Conservation (phyloP, 2,113 vertebrate species). For the Saguinus midas region DNA sequence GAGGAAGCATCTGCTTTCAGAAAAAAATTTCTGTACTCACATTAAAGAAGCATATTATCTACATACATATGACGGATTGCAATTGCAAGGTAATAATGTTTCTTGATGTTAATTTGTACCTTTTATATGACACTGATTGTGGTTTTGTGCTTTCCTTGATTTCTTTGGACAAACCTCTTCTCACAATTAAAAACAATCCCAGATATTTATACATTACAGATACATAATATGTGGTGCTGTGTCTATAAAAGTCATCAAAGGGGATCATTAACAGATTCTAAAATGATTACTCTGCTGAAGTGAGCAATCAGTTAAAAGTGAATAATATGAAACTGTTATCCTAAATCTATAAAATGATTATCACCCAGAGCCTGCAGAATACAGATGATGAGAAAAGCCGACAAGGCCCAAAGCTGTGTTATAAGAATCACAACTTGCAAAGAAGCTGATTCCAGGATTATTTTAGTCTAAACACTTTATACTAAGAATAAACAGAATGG, state of each 20-base stretch:
- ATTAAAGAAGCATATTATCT: constrained; percentile 62
- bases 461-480: not conserved
- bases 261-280: constrained; percentile 69
- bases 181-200: constrained; percentile 46
- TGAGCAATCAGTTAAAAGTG: constrained; percentile 73
- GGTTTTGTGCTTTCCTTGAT: constrained; percentile 71
- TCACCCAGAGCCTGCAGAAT: constrained; percentile 55
- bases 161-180: constrained; percentile 67
- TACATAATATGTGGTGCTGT: not conserved
- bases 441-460: not conserved
- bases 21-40: constrained; percentile 57
- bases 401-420: not conserved
- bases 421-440: not conserved
- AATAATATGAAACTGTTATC: constrained; percentile 56
- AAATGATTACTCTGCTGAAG: constrained; percentile 74
- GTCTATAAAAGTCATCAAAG: constrained; percentile 59
- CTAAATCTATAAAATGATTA: constrained; percentile 68
- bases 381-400: constrained; percentile 44
- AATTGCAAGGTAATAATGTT: constrained; percentile 76
- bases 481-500: not conserved
- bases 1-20: constrained; percentile 74
- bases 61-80: constrained; percentile 40
- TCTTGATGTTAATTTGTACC: constrained; percentile 72
- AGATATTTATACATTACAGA: constrained; percentile 20
- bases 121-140: constrained; percentile 70